phyloP scores from a whole-genome alignment of 2,888 invertebrate species.

The Criorhina ranunculi region DNA sequence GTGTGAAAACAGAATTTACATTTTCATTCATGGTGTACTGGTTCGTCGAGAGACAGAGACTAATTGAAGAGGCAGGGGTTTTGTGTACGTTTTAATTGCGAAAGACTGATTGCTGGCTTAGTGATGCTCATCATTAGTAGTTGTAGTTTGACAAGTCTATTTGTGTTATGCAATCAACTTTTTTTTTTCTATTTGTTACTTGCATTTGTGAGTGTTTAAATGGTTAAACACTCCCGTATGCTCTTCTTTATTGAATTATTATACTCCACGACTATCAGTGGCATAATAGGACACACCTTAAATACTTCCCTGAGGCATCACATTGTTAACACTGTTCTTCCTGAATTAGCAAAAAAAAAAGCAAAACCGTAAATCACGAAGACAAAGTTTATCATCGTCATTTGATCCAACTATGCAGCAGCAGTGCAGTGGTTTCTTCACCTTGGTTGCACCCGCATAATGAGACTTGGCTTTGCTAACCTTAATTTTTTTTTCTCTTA shows the following conservation, averaged over 20 bases:
- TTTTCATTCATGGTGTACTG: conserved; percentile 43
- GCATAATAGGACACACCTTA: conserved; percentile 60
- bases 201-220: conserved; percentile 1
- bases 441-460: conserved; percentile 75
- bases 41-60: conserved; percentile 19
- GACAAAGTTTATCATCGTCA: conserved; percentile 54
- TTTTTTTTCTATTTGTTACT: conserved; percentile 17
- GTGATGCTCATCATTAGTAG: conserved; percentile 10
- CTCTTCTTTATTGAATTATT: conserved; percentile 18
- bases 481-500: conserved; percentile 47
- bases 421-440: conserved; percentile 60
- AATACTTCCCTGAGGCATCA: not conserved
- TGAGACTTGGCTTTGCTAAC: conserved; percentile 58
- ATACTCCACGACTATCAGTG: conserved; percentile 16
- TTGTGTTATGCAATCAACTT: conserved; percentile 41
- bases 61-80: conserved; percentile 31
- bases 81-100: conserved; percentile 29
- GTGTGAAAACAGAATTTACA: conserved; percentile 44
- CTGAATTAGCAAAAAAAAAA: conserved; percentile 42
- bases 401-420: conserved; percentile 22
- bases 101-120: not conserved
- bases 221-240: conserved; percentile 18
- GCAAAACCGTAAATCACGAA: conserved; percentile 65
- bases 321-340: conserved; percentile 53
- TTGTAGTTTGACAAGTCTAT: conserved; percentile 50